phyloP scores from a whole-genome alignment of 2,113 vertebrate genomes.

The Phalacrocorax carbo region DNA sequence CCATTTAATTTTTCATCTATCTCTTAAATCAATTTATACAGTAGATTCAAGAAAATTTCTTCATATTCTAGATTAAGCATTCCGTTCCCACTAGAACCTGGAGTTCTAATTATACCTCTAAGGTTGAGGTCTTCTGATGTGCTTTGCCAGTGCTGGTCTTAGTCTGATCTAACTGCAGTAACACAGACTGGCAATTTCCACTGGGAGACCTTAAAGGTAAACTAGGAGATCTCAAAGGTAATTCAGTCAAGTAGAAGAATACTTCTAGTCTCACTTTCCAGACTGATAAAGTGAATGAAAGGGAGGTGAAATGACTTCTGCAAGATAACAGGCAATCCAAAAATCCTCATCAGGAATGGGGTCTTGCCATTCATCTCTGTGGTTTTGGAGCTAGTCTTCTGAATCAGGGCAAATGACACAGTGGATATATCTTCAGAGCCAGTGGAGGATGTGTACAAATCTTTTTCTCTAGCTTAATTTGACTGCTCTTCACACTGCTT shows the following conservation, averaged over 20 bases:
- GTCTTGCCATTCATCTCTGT: background rate
- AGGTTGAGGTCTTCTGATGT: background rate
- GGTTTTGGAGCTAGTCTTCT: background rate
- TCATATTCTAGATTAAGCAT: background rate
- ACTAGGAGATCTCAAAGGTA: background rate
- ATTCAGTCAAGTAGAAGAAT: background rate
- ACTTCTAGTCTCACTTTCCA: background rate
- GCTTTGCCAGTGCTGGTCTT: background rate
- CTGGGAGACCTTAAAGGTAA: background rate
- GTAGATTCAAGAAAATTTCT: background rate
- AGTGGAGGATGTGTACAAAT: background rate
- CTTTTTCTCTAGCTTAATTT: background rate
- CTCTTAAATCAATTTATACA: background rate
- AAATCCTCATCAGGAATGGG: background rate
- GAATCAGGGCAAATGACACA: fast-evolving
- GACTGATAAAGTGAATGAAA: background rate
- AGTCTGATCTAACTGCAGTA: background rate
- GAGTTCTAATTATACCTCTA: background rate
- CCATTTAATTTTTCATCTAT: slow-evolving; percentile 11
- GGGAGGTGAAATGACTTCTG: background rate
- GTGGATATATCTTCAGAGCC: background rate
- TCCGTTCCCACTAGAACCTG: background rate
- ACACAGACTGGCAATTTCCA: background rate
- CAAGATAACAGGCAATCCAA: background rate
- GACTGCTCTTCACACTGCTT: background rate